Conservation (phyloP, 1,140 invertebrate genomes). For the Ceratosolen solmsi region DNA sequence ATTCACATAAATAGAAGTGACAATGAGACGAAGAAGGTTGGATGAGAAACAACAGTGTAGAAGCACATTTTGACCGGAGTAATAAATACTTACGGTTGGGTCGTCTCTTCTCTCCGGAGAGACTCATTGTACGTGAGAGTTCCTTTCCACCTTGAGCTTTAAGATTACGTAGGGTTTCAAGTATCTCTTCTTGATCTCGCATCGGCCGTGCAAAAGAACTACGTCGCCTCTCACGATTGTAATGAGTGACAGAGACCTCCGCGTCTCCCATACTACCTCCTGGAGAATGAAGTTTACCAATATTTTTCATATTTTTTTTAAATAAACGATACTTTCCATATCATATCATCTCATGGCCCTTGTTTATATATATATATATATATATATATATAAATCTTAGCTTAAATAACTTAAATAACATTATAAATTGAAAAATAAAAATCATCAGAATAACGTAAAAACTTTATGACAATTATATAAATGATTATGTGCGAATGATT, state of each 20-base stretch:
- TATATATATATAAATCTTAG: no score
- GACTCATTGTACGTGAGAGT: slow-evolving; percentile 84
- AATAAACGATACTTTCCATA: no score
- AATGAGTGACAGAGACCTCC: slow-evolving; percentile 73
- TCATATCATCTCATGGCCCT: no score
- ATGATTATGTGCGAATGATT: no score
- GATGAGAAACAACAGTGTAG: not conserved
- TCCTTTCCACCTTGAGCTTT: slow-evolving; percentile 87
- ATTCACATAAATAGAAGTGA: not conserved
- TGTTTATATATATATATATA: no score
- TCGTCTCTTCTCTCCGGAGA: slow-evolving; percentile 76
- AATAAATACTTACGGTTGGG: slow-evolving; percentile 77
- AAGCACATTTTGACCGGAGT: not conserved
- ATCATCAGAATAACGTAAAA: no score
- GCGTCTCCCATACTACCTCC: slow-evolving; percentile 73
- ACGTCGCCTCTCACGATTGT: slow-evolving; percentile 80
- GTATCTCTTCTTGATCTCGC: slow-evolving; percentile 86
- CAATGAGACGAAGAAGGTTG: not conserved
- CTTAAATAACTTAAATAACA: no score
- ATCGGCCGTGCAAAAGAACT: slow-evolving; percentile 82
- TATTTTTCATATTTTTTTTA: no score
- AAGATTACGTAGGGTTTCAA: slow-evolving; percentile 77
- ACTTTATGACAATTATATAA: no score
- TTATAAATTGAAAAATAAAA: no score
- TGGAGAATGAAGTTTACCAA: slow-evolving; percentile 40